A percentile compares a stretch with the other conserved stretches of the same genome.
These are phyloP conservation scores for Stomorhina lunata DNA, from an alignment of 2,888 invertebrate species.

Conservation along the genomic window DNA sequence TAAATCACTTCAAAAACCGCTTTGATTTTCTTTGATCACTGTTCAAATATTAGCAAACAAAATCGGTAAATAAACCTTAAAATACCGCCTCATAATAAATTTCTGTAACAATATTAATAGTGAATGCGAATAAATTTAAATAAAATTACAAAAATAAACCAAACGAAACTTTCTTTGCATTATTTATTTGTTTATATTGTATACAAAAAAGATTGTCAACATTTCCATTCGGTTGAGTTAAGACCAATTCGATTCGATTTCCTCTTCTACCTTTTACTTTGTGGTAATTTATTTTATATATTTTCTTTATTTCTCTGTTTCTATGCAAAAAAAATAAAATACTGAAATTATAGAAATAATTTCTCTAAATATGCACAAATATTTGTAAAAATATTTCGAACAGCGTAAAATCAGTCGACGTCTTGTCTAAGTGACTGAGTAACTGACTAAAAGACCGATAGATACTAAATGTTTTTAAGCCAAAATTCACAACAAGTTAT, in stretches of 20 bases:
- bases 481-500: neutral
- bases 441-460: neutral
- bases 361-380: neutral
- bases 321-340: no score
- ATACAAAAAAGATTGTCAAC: slow-evolving; percentile 31
- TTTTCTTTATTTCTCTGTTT: neutral
- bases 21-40: neutral
- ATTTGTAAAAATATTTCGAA: no score
- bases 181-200: neutral
- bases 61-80: neutral
- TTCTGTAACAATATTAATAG: neutral
- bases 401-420: neutral
- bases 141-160: neutral
- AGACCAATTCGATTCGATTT: no score
- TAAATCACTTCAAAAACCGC: neutral
- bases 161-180: slow-evolving; percentile 40
- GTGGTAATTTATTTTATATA: neutral
- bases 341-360: neutral
- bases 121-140: slow-evolving; percentile 9
- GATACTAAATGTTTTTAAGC: neutral
- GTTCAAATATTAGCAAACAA: neutral
- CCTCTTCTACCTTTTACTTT: slow-evolving; percentile 29
- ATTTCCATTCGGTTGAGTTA: slow-evolving; percentile 13
- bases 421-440: neutral
- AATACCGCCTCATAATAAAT: neutral